Evolutionary conservation across 2,797 vertebrate species (phyloP).

Genomic region (Petrocephalus sullivani): DNA sequence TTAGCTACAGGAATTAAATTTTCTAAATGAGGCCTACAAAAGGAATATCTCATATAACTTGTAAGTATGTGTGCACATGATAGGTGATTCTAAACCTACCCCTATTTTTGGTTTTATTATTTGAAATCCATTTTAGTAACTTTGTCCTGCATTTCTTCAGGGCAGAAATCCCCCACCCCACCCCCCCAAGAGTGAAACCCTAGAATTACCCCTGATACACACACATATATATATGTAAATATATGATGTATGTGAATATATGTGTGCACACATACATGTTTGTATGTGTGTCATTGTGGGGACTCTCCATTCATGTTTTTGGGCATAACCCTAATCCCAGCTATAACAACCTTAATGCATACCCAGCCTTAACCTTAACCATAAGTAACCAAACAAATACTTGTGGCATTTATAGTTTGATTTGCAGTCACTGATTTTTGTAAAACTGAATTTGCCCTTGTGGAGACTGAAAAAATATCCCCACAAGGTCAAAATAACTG

Average conservation of each 20-base stretch:
- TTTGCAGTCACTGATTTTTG: not conserved
- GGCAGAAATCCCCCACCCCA: not conserved
- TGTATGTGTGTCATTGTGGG: not conserved
- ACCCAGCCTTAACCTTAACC: not conserved
- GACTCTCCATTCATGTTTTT: not conserved
- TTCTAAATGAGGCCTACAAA: not conserved
- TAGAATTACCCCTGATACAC: not conserved
- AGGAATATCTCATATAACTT: not conserved
- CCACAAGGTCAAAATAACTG: not conserved
- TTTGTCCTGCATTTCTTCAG: not conserved
- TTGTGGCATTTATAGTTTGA: not conserved
- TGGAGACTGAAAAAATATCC: not conserved
- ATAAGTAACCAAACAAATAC: not conserved
- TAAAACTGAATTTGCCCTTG: not conserved
- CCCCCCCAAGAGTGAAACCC: not conserved
- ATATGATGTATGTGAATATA: not conserved
- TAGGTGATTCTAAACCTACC: not conserved
- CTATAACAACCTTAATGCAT: not conserved
- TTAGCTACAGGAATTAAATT: not conserved
- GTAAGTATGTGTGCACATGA: not conserved
- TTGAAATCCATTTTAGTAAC: not conserved
- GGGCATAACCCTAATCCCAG: not conserved
- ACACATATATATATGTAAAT: not conserved
- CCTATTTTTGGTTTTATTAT: not conserved
- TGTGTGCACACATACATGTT: not conserved